Conservation (phyloP, 2,113 vertebrate species). For the Nyctibius bracteatus region DNA sequence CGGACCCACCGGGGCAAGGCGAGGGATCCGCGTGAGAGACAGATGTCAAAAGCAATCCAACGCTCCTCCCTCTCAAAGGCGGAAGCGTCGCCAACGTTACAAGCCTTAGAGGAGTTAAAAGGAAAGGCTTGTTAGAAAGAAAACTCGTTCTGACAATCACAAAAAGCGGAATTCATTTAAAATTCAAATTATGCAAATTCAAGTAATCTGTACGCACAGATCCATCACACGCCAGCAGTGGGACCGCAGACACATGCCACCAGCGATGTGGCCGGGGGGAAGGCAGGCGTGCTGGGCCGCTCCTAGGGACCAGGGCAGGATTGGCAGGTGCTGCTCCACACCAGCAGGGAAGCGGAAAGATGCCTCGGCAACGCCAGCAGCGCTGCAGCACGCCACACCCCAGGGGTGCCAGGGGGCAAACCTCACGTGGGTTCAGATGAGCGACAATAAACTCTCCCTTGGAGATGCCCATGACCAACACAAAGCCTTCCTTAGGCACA, state of each 20-base stretch:
- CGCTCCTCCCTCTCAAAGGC: not conserved
- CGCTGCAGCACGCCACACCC: fast-evolving
- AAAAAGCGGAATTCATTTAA: slow-evolving; percentile 27
- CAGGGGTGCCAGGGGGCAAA: not conserved
- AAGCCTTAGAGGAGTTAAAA: not conserved
- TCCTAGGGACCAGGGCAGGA: not conserved
- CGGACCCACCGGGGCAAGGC: not conserved
- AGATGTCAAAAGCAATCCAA: not conserved
- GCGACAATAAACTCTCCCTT: not conserved
- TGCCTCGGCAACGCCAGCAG: not conserved
- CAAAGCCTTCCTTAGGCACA: fast-evolving
- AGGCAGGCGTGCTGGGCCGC: fast-evolving
- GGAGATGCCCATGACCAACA: not conserved
- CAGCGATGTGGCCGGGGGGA: not conserved
- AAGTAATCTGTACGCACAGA: not conserved
- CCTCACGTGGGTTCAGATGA: not conserved
- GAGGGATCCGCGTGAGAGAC: not conserved
- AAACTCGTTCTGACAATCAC: slow-evolving; percentile 13
- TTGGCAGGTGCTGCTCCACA: not conserved
- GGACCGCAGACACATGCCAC: not conserved
- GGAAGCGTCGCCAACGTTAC: fast-evolving
- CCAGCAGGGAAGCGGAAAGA: not conserved
- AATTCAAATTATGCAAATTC: slow-evolving; percentile 55
- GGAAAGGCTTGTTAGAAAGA: not conserved
- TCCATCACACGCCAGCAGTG: not conserved